These are phyloP conservation scores for Proisotoma minuta DNA, from an alignment of 2,888 invertebrate species.

Conservation along the genomic window DNA sequence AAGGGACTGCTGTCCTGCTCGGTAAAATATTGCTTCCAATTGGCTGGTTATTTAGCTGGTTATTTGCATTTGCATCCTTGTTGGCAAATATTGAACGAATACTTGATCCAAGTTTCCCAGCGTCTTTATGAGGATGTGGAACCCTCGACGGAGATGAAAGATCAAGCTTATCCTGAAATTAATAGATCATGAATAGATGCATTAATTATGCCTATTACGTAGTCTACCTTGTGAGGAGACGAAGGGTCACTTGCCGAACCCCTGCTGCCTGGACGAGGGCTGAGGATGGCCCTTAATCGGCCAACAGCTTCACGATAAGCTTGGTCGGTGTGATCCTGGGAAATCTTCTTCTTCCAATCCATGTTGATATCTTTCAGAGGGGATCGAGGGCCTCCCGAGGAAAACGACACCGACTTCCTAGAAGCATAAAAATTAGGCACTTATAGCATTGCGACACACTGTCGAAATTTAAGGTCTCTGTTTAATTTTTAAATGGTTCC, in stretches of 20 bases:
- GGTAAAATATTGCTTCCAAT: slow-evolving; percentile 1
- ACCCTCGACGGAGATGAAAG: neutral
- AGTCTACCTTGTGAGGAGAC: slow-evolving; percentile 30
- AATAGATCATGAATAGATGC: neutral
- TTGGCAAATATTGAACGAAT: slow-evolving; percentile 38
- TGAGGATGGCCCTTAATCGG: slow-evolving; percentile 61
- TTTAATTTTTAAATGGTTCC: too few relatives aligned
- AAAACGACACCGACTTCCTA: slow-evolving; percentile 20
- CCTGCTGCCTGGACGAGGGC: slow-evolving; percentile 34
- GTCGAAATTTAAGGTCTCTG: too few relatives aligned
- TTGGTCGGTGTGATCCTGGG: slow-evolving; percentile 71
- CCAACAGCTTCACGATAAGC: slow-evolving; percentile 80
- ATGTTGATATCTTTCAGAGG: slow-evolving; percentile 47
- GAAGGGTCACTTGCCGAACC: slow-evolving; percentile 14
- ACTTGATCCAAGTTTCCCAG: slow-evolving; percentile 22
- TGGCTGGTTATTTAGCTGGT: slow-evolving; percentile 15
- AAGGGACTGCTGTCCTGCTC: neutral
- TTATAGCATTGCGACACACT: neutral
- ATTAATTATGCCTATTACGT: neutral
- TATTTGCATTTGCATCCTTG: slow-evolving; percentile 20
- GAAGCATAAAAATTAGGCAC: neutral
- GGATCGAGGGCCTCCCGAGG: neutral
- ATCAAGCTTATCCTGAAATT: too few relatives aligned
- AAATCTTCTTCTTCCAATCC: slow-evolving; percentile 58
- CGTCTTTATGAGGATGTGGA: slow-evolving; percentile 9